Evolutionary conservation across 1,140 invertebrate genomes (phyloP), one percentile per base, ranked within the genome.

Genomic region (Meloidogyne exigua): DNA sequence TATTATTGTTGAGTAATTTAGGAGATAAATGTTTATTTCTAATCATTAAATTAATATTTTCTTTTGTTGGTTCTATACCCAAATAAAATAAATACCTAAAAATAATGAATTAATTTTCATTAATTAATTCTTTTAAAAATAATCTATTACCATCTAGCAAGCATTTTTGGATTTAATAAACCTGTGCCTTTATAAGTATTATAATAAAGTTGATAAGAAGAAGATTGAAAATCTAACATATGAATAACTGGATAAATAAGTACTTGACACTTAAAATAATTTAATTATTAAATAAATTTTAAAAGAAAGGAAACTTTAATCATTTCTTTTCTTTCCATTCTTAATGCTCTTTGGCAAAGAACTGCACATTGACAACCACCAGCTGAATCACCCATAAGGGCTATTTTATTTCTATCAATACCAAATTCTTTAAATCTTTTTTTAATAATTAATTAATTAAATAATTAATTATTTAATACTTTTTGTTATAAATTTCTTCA

Each of bases 191-290:
- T 69, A 73, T 83, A 83, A n/a, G 18, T 70, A 42, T 66, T 42
- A 64, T 83, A 83, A 71, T 83, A 84, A 63, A 76, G 57, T 49
- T 79, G 82, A 74, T 84, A 81, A 32, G 83, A 79, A 7, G 82
- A 76, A 2, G 82, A 70, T 21, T 68, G 83, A 36, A 84, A 79
- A 63, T 83, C 78, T 18, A 82, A 62, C 66, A 82, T 49, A 65
- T 84, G 81, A 64, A 84, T 84, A 18, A 83, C 79, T 15, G 82
- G 82, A 64, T 83, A 83, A 18, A 83, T 68, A 11, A 83, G 64
- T 18, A 83, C 42, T 79, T 83, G 82, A 57, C 77, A 82, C 80
- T 81, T 32, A 23, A 81, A 75, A 15, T 15, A 18, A 63, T 69
- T 25, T 21, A 79, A 36, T 79, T 77, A 39, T 32, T 64, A 25